Evolutionary conservation across 53 echinoderm and acorn worm species (phyloP), one percentile per base, ranked within the genome.

Genomic region (Paracentrotus lividus): DNA sequence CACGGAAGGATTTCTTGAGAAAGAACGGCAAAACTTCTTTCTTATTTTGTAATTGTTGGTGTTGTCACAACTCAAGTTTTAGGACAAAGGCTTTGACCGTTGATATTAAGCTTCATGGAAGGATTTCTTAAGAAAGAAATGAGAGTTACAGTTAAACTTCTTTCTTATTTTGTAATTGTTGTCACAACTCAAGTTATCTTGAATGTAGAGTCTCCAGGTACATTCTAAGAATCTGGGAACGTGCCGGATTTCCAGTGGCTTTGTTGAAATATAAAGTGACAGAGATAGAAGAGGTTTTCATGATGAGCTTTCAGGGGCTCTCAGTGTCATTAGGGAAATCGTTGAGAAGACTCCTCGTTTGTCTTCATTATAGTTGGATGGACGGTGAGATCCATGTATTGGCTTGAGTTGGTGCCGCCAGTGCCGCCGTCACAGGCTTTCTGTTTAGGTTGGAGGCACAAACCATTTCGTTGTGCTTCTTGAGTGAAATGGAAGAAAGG

Each of bases 231-330:
- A 72, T 18, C 72, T 72, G 36, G 72, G 72, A 72, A 72, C 72
- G 32, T 72, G 72, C 72, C 4, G 72, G 72, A 72, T 40, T 72
- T 72, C 72, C 36, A 72, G 40, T 4, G 40, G 36, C 72, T 40
- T 72, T 72, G 72, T 51, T 45, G 26, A 54, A 52, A 86, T 86
- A 56, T 56, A 86, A 85, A 86, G 86, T 86, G 86, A 86, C 86
- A 86, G 86, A 86, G 86, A 86, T 38, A 86, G 86, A 86, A 86
- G 86, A 86, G 54, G 56, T 56, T 86, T 86, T 86, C 57, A 86
- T 86, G 54, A 86, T 56, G 56, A 56, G 86, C 86, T 86, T 86
- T 86, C 36, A 56, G 32, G 38, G 86, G 24, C 33, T 86, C 86
- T 24, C 2, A 21, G 36, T 55, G 56, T 86, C 86, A 86, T 86